Percentiles rank a stretch among this genome's conserved stretches.
Conservation (phyloP, 2,113 vertebrate species). For the Mohoua ochrocephala region DNA sequence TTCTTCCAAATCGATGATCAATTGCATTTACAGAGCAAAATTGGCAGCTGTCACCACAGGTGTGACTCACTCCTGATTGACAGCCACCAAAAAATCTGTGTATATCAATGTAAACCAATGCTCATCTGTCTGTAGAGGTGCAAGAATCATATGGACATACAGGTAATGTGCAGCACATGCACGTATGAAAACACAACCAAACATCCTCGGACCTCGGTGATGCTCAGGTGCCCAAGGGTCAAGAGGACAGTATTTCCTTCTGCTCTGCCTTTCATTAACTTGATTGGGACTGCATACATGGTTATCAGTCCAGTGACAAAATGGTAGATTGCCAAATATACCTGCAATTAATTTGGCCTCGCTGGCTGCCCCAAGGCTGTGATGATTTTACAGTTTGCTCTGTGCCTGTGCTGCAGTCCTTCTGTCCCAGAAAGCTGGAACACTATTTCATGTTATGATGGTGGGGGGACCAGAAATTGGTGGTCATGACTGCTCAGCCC, state of each 20-base stretch:
- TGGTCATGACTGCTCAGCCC: neutral
- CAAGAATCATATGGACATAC: neutral
- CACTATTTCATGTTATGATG: neutral
- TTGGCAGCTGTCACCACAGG: neutral
- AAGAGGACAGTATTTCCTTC: neutral
- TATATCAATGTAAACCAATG: neutral
- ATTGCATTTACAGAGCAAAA: neutral
- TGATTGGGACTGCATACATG: neutral
- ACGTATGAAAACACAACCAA: neutral
- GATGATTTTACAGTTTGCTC: neutral
- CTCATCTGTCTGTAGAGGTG: neutral
- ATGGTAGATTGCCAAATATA: neutral
- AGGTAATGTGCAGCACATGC: neutral
- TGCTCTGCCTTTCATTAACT: neutral
- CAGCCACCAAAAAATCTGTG: neutral
- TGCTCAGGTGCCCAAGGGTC: neutral
- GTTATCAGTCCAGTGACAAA: neutral
- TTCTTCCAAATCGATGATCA: neutral
- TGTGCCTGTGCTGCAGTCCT: neutral
- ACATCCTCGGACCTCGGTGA: neutral
- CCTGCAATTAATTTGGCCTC: neutral
- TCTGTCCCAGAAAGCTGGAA: neutral
- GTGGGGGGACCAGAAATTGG: neutral
- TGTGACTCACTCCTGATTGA: neutral
- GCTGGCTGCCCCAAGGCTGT: neutral